Conservation (phyloP, 2,113 vertebrate species). For the Dicentrarchus labrax region DNA sequence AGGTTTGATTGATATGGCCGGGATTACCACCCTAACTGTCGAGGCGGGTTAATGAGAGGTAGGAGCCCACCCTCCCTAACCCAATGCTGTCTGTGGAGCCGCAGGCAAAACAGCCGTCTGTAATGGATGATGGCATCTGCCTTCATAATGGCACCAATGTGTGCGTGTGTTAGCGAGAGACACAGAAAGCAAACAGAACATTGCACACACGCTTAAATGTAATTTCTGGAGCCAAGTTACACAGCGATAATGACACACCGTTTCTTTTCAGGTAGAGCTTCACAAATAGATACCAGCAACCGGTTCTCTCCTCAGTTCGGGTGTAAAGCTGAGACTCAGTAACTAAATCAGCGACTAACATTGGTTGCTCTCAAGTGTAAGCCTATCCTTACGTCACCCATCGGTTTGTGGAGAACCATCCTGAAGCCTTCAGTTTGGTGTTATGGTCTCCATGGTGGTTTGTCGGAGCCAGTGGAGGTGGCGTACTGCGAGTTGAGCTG, state of each 20-base stretch:
- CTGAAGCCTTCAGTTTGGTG: too few relatives aligned
- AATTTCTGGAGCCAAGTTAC: not conserved
- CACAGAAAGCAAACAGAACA: not conserved
- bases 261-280: not conserved
- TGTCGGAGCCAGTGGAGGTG: too few relatives aligned
- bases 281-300: constrained; percentile 1
- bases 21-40: constrained; percentile 29
- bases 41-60: constrained; percentile 26
- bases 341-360: too few relatives aligned
- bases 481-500: too few relatives aligned
- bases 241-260: not conserved
- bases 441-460: too few relatives aligned
- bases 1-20: constrained; percentile 51
- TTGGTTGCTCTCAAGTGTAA: too few relatives aligned
- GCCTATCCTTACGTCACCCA: too few relatives aligned
- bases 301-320: not conserved
- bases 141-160: constrained; percentile 15
- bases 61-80: constrained; percentile 1
- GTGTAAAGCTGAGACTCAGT: too few relatives aligned
- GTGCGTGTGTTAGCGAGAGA: not conserved
- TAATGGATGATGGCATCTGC: constrained; percentile 40
- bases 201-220: not conserved
- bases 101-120: constrained; percentile 9
- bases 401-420: too few relatives aligned
- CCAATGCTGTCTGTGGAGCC: not conserved